phyloP scores from a whole-genome alignment of 2,797 vertebrate species.

The Ciconia nigra region DNA sequence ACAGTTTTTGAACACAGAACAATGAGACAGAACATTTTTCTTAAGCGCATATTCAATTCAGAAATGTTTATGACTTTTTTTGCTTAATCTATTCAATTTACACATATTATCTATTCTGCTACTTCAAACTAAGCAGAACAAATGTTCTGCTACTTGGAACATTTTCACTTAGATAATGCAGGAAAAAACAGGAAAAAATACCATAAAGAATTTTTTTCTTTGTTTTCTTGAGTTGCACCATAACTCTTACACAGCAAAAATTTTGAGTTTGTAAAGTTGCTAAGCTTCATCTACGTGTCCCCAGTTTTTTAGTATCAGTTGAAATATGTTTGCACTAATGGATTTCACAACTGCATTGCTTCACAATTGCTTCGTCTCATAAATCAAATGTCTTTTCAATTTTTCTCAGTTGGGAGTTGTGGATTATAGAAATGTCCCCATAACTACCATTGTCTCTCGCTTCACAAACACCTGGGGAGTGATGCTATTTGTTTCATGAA shows the following conservation, averaged over 20 bases:
- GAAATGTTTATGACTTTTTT: neutral
- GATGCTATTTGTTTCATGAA: neutral
- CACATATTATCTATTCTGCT: neutral
- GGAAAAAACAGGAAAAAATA: slow-evolving; percentile 12
- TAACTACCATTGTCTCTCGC: neutral
- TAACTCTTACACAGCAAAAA: neutral
- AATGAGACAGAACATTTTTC: neutral
- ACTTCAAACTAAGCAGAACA: neutral
- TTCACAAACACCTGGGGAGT: neutral
- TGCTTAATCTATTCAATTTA: neutral
- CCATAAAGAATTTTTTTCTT: neutral
- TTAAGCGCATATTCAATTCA: slow-evolving; percentile 8
- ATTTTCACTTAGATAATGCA: slow-evolving; percentile 5
- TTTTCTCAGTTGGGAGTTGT: neutral
- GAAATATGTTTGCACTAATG: neutral
- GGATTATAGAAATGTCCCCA: neutral
- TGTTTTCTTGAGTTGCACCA: neutral
- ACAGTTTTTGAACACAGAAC: slow-evolving; percentile 15
- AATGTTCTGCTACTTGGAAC: slow-evolving; percentile 3
- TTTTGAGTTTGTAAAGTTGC: neutral
- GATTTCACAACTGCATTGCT: slow-evolving; percentile 33
- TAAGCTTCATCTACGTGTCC: neutral
- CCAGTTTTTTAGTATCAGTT: neutral
- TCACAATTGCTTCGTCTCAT: neutral
- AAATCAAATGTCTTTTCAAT: slow-evolving; percentile 21